Conservation (phyloP, 2,113 vertebrate species). For the Phyllopteryx taeniolatus region DNA sequence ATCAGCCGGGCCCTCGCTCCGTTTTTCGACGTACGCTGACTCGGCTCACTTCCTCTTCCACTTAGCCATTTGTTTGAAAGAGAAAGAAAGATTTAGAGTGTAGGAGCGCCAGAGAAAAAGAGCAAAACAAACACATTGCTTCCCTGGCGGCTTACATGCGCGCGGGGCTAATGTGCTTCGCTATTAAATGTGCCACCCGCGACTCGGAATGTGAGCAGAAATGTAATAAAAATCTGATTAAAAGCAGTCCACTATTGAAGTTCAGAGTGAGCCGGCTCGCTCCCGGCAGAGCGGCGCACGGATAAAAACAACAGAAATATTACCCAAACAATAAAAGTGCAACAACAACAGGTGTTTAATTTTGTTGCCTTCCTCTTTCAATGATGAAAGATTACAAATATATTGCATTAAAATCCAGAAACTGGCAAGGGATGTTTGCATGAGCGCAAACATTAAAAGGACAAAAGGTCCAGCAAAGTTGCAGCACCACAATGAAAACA, state of each 20-base stretch:
- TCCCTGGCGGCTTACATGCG: slow-evolving; percentile 13
- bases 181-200: slow-evolving; percentile 42
- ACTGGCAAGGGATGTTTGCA: slow-evolving; percentile 12
- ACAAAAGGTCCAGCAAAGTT: background rate
- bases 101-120: slow-evolving; percentile 9
- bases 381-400: slow-evolving; percentile 28
- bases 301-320: slow-evolving; percentile 14
- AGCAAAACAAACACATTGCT: slow-evolving; percentile 39
- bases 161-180: slow-evolving; percentile 34
- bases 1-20: background rate
- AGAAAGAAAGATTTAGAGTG: slow-evolving; percentile 24
- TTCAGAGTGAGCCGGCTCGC: slow-evolving; percentile 9
- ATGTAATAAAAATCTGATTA: slow-evolving; percentile 56
- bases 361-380: slow-evolving; percentile 10
- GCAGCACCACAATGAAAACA: background rate
- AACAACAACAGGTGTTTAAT: slow-evolving; percentile 47
- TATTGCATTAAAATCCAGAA: background rate
- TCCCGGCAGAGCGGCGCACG: slow-evolving; percentile 2
- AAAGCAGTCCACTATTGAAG: slow-evolving; percentile 30
- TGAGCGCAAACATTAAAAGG: background rate
- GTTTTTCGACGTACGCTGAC: background rate
- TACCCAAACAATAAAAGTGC: slow-evolving; percentile 20
- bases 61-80: slow-evolving; percentile 23
- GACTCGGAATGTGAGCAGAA: slow-evolving; percentile 26
- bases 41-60: background rate